Evolutionary conservation across 2,888 invertebrate species (phyloP).

Genomic region (Aphodius granarius): DNA sequence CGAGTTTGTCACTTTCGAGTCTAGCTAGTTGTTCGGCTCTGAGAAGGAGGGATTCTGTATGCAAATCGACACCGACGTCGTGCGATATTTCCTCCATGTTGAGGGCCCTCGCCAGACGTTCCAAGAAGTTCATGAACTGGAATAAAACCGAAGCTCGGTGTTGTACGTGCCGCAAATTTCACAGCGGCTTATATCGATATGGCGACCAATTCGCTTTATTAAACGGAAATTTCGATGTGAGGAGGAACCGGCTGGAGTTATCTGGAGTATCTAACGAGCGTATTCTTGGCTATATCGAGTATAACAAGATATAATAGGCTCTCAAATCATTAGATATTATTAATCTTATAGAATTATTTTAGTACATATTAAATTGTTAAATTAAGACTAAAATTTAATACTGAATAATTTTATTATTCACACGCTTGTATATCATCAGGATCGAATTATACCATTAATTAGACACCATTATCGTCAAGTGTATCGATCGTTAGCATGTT

Average conservation of each 20-base stretch:
- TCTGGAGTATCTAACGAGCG: too few relatives aligned
- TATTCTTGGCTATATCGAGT: not conserved
- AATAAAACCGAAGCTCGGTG: slow-evolving; percentile 36
- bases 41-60: slow-evolving; percentile 81
- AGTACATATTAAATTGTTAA: too few relatives aligned
- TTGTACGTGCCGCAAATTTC: not conserved
- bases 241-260: not conserved
- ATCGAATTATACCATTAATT: not conserved
- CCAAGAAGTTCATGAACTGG: slow-evolving; percentile 80
- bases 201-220: not conserved
- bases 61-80: slow-evolving; percentile 79
- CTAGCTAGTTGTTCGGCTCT: slow-evolving; percentile 83
- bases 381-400: too few relatives aligned
- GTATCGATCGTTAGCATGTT: not conserved
- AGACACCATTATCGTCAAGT: not conserved
- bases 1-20: slow-evolving; percentile 79
- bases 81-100: slow-evolving; percentile 83
- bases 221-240: not conserved
- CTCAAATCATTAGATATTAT: not conserved
- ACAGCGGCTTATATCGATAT: not conserved
- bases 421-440: not conserved
- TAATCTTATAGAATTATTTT: not conserved
- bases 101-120: slow-evolving; percentile 78
- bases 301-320: not conserved
- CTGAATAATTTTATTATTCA: too few relatives aligned